Evolutionary conservation across 2,113 vertebrate species (phyloP), one percentile per base, ranked within the genome.

Genomic region (Cromileptes altivelis): DNA sequence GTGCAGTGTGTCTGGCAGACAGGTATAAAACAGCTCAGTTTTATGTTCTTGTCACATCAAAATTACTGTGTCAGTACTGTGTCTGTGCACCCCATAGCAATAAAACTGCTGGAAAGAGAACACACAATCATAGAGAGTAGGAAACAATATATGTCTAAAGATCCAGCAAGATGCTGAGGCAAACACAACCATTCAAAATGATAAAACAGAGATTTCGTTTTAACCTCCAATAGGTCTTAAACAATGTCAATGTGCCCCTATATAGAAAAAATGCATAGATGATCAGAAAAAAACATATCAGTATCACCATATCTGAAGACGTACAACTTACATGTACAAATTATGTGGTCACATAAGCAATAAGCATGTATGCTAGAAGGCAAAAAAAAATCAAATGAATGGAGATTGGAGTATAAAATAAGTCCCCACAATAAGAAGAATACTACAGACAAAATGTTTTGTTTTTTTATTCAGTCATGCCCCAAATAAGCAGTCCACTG

Each of bases 41-140:
- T 68, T 64, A 13, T 75, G 55, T 53, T 82, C 42, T 63, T 58
- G 60, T 61, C 72, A 45, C 30, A 57, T 69, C 42, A 63, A 75
- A 47, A 76, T 69, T 7, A 57, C 11, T 17, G 45, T 18, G 52
- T 75, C 69, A 56, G 58, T 61, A 14, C 12, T 25, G n/a, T 37
- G 17, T 75, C 25, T 70, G 60, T 49, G 21, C 65, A 70, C 1
- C 42, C 47, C 2, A 25, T 40, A 45, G n/a, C 25, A 37, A 40
- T 79, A 61, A 69, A 78, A 23, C 70, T 50, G 47, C 21, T 60
- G 9, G 15, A 58, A 57, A 68, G 11, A 74, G 45, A 40, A 18
- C 23, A 13, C 12, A 45, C 11, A 64, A 13, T 75, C 67, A 45
- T n/a, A 53, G 42, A 58, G 37, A 45, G 60, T 60, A 30, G 47